These are phyloP conservation scores for Chydorus sphaericus DNA, from an alignment of 2,888 invertebrate species.

Conservation along the genomic window DNA sequence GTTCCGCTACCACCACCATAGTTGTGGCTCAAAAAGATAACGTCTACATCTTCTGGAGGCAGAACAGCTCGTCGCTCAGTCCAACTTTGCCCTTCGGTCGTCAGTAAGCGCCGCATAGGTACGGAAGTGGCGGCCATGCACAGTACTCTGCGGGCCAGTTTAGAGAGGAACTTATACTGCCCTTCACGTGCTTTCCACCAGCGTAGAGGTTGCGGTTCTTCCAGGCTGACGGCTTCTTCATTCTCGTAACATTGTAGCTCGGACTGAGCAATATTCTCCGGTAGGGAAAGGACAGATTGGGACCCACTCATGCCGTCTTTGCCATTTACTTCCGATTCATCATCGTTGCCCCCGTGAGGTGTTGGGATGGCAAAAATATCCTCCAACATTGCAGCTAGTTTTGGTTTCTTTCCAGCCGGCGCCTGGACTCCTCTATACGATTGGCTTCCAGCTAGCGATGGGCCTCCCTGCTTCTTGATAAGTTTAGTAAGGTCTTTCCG, in stretches of 20 bases:
- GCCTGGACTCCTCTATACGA: neutral
- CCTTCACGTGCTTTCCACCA: conserved; percentile 16
- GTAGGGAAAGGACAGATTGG: neutral
- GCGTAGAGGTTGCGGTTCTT: conserved; percentile 13
- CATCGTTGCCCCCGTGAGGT: neutral
- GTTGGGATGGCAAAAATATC: conserved; percentile 12
- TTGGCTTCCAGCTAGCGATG: neutral
- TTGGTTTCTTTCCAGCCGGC: conserved; percentile 10
- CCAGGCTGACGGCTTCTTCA: conserved; percentile 14
- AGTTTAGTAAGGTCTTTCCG: conserved; percentile 13
- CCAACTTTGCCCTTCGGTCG: conserved; percentile 12
- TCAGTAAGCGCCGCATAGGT: conserved; percentile 11
- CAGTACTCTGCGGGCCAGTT: conserved; percentile 11
- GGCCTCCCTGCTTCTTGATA: conserved; percentile 8
- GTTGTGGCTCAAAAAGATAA: conserved; percentile 11
- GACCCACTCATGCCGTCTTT: conserved; percentile 1
- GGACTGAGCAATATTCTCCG: conserved; percentile 14
- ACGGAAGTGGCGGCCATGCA: conserved; percentile 10
- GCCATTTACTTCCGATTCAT: neutral
- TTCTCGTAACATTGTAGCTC: conserved; percentile 14
- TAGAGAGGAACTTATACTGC: conserved; percentile 15
- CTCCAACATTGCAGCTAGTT: conserved; percentile 9
- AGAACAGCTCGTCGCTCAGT: conserved; percentile 10
- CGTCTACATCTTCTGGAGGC: conserved; percentile 13
- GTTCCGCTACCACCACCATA: conserved; percentile 1